Base-by-base conservation (phyloP, 2,797 vertebrate genomes). In the Acestrorhynchus altus region DNA sequence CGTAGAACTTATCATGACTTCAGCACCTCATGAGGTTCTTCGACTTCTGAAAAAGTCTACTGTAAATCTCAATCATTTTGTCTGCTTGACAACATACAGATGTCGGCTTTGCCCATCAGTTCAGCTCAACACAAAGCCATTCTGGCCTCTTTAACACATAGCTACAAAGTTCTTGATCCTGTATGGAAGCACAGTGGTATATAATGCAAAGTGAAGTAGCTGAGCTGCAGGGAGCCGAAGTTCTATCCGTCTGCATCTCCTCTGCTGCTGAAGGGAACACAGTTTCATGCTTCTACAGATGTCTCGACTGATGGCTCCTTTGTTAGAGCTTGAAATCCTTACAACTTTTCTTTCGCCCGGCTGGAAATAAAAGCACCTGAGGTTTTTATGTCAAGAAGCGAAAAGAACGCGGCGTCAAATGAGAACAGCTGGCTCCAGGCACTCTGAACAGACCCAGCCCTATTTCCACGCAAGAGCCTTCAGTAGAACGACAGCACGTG, bases 241-340 rank as follows among this genome's bases (percentile, higher is more conserved):
- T 57, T 57, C 4, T n/a, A 46, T 35, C 39, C 20, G 18, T 74
- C 54, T 56, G 6, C 2, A 24, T 69, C 46, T 39, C 22, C 44
- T 64, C 39, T 40, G 10, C 26, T 35, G 4, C 31, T 61, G n/a
- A 84, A 86, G 87, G 69, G 72, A 84, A 83, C 78, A 85, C 63
- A 77, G 83, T 77, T 74, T 83, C 74, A 81, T 70, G 49, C 44
- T 73, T 83, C 40, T 49, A 63, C 81, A 72, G 72, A 77, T 65
- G 9, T 68, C 86, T 78, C 85, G 88, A 90, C 75, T 85, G 86
- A 89, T 84, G 69, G 84, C 69, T 44, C 79, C 84, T 88, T 67
- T 89, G 86, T 90, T 87, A 88, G 75, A 73, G 64, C 76, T 63
- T 49, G 72, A 78, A 80, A 88, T 85, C 83, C 63, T 68, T 6